phyloP scores from a whole-genome alignment of 2,113 vertebrate species.

The Meleagris gallopavo region DNA sequence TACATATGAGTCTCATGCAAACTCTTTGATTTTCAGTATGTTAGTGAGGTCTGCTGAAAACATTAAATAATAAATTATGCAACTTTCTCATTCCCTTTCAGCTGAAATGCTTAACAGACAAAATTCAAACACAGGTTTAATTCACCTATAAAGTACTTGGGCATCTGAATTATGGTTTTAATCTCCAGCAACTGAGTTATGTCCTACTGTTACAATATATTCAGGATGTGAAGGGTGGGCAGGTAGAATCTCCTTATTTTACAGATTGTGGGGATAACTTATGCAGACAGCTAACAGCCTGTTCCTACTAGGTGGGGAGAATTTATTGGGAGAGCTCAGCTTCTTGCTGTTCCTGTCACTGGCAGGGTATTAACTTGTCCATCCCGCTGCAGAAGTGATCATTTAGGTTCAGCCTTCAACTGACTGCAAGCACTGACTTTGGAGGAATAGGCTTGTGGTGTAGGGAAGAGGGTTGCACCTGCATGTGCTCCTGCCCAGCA shows the following conservation, averaged over 20 bases:
- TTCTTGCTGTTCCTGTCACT: constrained; percentile 7
- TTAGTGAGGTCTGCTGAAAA: constrained; percentile 24
- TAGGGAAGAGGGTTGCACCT: not conserved
- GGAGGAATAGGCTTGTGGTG: not conserved
- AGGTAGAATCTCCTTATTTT: constrained; percentile 29
- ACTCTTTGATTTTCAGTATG: constrained; percentile 23
- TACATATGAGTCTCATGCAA: constrained; percentile 11
- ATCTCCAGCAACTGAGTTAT: constrained; percentile 58
- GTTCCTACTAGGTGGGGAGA: not conserved
- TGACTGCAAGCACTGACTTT: not conserved
- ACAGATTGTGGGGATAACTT: constrained; percentile 1
- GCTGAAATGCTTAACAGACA: constrained; percentile 41
- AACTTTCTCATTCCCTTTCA: constrained; percentile 28
- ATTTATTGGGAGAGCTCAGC: constrained; percentile 31
- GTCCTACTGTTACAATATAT: constrained; percentile 30
- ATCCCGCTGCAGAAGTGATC: not conserved
- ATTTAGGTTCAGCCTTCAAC: not conserved
- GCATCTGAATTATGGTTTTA: constrained; percentile 55
- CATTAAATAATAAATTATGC: constrained; percentile 31
- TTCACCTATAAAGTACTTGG: constrained; percentile 38
- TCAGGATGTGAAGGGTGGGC: not conserved
- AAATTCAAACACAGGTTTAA: constrained; percentile 41
- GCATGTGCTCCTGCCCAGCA: not conserved
- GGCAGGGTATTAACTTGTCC: not conserved
- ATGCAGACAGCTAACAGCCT: constrained; percentile 37